Evolutionary conservation across 2,797 vertebrate genomes (phyloP).

Genomic region (Hoplostethus mediterraneus): DNA sequence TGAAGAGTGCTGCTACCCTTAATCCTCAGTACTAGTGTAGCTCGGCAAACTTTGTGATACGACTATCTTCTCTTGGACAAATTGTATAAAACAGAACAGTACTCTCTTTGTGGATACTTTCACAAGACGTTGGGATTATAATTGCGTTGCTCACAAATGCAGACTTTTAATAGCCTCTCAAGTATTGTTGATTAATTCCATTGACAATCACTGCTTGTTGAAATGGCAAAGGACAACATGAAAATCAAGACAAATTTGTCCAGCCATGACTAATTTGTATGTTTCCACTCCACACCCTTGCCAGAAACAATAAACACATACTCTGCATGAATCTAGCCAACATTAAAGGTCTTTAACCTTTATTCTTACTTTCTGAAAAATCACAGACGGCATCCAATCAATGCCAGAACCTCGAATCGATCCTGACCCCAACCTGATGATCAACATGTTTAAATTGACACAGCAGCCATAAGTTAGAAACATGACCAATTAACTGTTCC

Average conservation of each 20-base stretch:
- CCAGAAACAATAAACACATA: too few relatives aligned
- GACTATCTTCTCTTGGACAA: too few relatives aligned
- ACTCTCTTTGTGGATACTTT: neutral
- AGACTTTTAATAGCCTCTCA: too few relatives aligned
- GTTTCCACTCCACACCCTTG: too few relatives aligned
- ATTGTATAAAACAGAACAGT: neutral
- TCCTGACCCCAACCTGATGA: slow-evolving; percentile 8
- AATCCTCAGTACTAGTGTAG: too few relatives aligned
- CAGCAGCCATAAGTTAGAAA: slow-evolving; percentile 41
- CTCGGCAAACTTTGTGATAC: too few relatives aligned
- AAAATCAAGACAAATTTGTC: neutral
- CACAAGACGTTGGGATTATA: neutral
- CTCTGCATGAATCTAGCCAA: too few relatives aligned
- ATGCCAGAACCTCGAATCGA: neutral
- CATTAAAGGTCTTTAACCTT: neutral
- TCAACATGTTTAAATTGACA: slow-evolving; percentile 12
- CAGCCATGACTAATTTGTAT: too few relatives aligned
- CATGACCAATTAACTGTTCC: slow-evolving; percentile 30
- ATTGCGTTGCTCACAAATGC: neutral
- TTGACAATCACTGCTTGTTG: too few relatives aligned
- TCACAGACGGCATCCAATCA: slow-evolving; percentile 27
- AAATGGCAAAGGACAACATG: too few relatives aligned
- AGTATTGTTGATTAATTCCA: too few relatives aligned
- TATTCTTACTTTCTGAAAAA: slow-evolving; percentile 13
- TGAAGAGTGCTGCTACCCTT: neutral